Evolutionary conservation across 2,888 invertebrate species (phyloP).

Genomic region (Thera britannica): DNA sequence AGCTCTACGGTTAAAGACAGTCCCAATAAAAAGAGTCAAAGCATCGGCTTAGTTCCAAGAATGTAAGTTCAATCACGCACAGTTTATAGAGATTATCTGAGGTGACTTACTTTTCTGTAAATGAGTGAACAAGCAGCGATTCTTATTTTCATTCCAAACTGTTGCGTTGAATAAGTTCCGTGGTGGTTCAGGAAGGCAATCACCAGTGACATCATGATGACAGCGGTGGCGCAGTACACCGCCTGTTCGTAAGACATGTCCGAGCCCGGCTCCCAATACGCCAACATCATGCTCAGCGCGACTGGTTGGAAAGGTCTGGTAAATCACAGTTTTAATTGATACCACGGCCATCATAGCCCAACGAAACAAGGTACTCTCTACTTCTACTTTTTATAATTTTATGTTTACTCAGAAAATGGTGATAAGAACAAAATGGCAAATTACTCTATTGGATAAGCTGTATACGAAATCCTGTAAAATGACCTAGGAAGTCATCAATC

Average conservation of each 20-base stretch:
- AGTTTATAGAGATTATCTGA: not conserved
- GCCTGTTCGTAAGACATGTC: slow-evolving; percentile 84
- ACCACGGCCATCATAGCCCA: slow-evolving; percentile 4
- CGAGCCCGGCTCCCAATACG: slow-evolving; percentile 86
- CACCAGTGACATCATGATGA: slow-evolving; percentile 82
- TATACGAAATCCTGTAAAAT: not conserved
- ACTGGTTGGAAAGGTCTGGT: slow-evolving; percentile 87
- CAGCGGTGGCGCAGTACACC: slow-evolving; percentile 85
- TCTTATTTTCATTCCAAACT: slow-evolving; percentile 92
- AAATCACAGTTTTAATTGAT: slow-evolving; percentile 41
- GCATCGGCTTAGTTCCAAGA: too few species aligned
- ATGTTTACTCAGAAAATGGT: too few species aligned
- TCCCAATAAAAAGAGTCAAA: too few species aligned
- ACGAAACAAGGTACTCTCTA: not conserved
- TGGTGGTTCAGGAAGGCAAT: slow-evolving; percentile 87
- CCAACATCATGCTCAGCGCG: slow-evolving; percentile 86
- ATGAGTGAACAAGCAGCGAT: slow-evolving; percentile 93
- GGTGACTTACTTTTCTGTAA: slow-evolving; percentile 90
- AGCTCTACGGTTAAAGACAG: too few species aligned
- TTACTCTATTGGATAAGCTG: not conserved
- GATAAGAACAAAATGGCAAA: not conserved
- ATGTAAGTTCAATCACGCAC: too few species aligned
- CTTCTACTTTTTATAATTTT: too few species aligned
- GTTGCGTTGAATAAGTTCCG: slow-evolving; percentile 87
- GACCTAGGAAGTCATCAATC: not conserved